phyloP scores from a whole-genome alignment of 2,888 invertebrate species.

The Atethmia centrago region DNA sequence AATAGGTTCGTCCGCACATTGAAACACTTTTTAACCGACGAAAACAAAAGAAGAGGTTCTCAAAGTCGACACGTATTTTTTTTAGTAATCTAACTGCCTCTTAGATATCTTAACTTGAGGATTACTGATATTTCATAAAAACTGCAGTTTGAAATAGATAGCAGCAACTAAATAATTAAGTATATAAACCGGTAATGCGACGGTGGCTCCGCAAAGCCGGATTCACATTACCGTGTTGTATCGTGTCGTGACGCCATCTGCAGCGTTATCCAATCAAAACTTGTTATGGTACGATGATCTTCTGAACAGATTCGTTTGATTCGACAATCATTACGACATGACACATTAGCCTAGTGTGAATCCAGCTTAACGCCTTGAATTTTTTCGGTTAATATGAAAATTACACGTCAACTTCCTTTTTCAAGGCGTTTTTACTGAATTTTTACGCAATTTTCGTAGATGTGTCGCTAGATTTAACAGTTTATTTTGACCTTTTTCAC shows the following conservation, averaged over 20 bases:
- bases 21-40: not conserved
- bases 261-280: not conserved
- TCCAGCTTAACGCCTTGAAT: not conserved
- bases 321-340: not conserved
- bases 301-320: not conserved
- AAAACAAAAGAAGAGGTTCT: no score
- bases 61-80: no score
- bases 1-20: not conserved
- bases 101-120: not conserved
- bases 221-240: not conserved
- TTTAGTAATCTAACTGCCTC: no score
- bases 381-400: not conserved
- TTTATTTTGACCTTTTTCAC: not conserved
- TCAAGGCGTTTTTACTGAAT: not conserved
- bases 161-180: not conserved
- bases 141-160: not conserved
- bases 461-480: slow-evolving; percentile 8
- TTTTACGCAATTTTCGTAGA: not conserved
- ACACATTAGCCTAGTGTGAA: no score
- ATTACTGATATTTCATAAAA: not conserved
- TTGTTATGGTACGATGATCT: not conserved
- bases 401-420: no score
- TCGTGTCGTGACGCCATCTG: not conserved
- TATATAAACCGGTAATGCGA: not conserved
- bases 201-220: not conserved